These are phyloP conservation scores for Maconellicoccus hirsutus DNA, from an alignment of 1,140 invertebrate species.

Conservation along the genomic window DNA sequence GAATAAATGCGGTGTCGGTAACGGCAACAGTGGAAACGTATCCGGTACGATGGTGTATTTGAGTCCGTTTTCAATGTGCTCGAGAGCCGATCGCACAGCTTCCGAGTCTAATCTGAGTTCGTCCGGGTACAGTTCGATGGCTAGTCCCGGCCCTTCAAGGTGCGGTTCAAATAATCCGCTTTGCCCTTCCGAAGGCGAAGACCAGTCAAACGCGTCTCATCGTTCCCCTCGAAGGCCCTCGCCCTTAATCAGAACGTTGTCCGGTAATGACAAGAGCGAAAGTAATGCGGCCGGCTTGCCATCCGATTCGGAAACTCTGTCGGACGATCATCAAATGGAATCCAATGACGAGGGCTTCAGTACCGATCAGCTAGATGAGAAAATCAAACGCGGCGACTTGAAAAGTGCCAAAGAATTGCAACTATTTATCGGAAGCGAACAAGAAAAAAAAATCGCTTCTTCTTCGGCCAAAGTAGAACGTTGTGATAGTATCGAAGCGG, in stretches of 20 bases:
- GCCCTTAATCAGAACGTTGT: conserved; percentile 40
- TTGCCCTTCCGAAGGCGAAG: conserved; percentile 55
- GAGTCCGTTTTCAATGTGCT: conserved; percentile 59
- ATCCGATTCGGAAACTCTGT: conserved; percentile 54
- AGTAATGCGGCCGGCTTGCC: conserved; percentile 36
- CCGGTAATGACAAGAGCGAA: conserved; percentile 34
- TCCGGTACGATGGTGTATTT: conserved; percentile 52
- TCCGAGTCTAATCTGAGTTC: conserved; percentile 69
- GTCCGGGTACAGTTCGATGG: conserved; percentile 71
- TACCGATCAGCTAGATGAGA: conserved; percentile 46
- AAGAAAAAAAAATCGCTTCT: conserved; percentile 17
- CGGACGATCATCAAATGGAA: conserved; percentile 51
- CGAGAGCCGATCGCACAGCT: conserved; percentile 51
- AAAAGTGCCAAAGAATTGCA: conserved; percentile 53
- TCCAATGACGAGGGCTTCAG: conserved; percentile 52
- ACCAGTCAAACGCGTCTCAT: conserved; percentile 36
- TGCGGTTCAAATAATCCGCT: conserved; percentile 65
- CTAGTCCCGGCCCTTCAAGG: conserved; percentile 58
- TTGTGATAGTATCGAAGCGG: conserved; percentile 28
- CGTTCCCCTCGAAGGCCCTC: conserved; percentile 40
- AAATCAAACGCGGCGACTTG: conserved; percentile 48
- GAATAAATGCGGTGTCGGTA: conserved; percentile 19
- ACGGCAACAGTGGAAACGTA: background rate
- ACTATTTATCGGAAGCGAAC: conserved; percentile 42
- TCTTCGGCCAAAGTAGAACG: too few relatives aligned